Percentiles rank a stretch among this genome's conserved stretches.
These are phyloP conservation scores for Leucopsar rothschildi DNA, from an alignment of 2,113 vertebrate species.

Conservation along the genomic window DNA sequence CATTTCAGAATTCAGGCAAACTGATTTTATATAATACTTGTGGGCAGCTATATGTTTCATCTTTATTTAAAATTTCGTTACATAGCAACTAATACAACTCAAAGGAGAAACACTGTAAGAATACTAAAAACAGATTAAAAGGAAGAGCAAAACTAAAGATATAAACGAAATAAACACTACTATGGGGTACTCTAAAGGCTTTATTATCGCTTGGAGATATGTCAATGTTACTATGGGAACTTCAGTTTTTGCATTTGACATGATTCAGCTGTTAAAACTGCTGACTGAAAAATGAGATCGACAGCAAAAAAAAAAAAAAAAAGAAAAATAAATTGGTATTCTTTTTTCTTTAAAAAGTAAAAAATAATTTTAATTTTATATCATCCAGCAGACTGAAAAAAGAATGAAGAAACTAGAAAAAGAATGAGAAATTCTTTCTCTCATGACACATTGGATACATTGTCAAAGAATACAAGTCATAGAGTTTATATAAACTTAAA, in stretches of 20 bases:
- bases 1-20: neutral
- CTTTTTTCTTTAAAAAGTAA: neutral
- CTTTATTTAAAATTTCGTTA: neutral
- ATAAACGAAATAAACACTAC: neutral
- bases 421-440: neutral
- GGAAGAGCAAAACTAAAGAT: neutral
- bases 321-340: neutral
- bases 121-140: neutral
- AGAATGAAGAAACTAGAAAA: neutral
- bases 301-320: neutral
- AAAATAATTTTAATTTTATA: neutral
- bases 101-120: neutral
- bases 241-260: neutral
- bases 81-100: neutral
- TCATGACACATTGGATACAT: neutral
- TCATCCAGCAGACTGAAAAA: neutral
- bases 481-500: neutral
- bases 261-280: neutral
- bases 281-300: neutral
- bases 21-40: neutral
- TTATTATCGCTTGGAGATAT: neutral
- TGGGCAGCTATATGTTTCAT: neutral
- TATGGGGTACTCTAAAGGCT: neutral
- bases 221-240: constrained; percentile 9
- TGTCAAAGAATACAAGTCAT: neutral